Evolutionary conservation across 2,797 vertebrate species (phyloP), one percentile per base, ranked within the genome.

Genomic region (Leptatherina wallacei): DNA sequence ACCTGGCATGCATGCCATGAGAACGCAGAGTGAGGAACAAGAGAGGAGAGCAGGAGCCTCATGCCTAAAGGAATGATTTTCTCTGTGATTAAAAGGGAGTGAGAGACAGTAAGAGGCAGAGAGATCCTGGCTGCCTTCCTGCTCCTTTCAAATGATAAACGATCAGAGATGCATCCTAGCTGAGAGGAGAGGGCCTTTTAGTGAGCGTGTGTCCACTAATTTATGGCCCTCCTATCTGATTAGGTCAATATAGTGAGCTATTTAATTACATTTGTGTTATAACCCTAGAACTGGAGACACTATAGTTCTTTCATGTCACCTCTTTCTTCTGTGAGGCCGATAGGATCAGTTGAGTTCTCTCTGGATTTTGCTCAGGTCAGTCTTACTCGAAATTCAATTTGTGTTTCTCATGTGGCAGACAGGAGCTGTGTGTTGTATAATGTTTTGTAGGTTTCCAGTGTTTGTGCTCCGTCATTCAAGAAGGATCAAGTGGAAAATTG

Each of bases 81-180:
- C 76, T 79, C 77, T 86, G 85, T 85, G 86, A 90, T 89, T 91
- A 87, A 83, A 88, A 77, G 62, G 65, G 72, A 66, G 62, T 33
- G 77, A 52, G 64, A 72, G 71, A 70, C 72, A 72, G 64, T 35
- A 42, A 60, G 65, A 69, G 74, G 65, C 71, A 29, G 68, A 63
- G 88, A 82, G 74, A 85, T 75, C 73, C 81, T 87, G 90, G 83
- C 90, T 85, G 86, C 82, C 74, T 89, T 90, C 86, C 88, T 91
- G 89, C 91, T 91, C 84, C 91, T 93, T 90, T 93, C 89, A 85
- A 91, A 92, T 93, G 93, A 94, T 95, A 93, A 94, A 94, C 87
- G 91, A 95, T 93, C 87, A 90, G 88, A 89, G 91, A 91, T 89
- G 89, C 81, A 73, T 89, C 86, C 89, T 85, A 89, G 91, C 90